Evolutionary conservation across 2,797 vertebrate genomes (phyloP), one percentile per base, ranked within the genome.

Genomic region (Rhadinocentrus ornatus): DNA sequence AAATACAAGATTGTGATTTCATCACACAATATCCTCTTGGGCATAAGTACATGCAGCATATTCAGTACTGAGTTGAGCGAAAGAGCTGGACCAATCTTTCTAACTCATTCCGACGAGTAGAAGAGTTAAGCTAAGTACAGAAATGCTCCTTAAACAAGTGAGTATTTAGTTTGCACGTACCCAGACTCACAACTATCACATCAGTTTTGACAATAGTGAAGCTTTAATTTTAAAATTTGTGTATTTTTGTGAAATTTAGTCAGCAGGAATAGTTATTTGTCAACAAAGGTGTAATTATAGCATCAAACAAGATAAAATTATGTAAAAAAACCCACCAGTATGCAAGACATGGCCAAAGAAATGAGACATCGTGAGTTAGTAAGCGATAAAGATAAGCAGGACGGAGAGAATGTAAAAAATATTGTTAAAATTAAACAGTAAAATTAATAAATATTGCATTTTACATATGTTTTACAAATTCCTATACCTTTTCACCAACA

Each of bases 261-360:
- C 12, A 55, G 60, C 62, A 48, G 52, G 62, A 83, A 80, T 80
- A 61, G 74, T 75, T 80, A 80, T 65, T 72, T 82, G 71, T 77
- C 75, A 77, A 68, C 62, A 67, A 62, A 74, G 59, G 69, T 80
- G 48, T 83, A 74, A 87, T 88, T 73, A 86, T 65, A 53, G 35
- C 41, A 77, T 48, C 41, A 81, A 87, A 81, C 29, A 70, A 72
- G 63, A 56, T 74, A 66, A 62, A 79, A 71, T 77, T 78, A 82
- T 71, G 75, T 18, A 27, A 8, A 10, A 56, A 44, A 69, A 76
- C 27, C 34, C 44, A 75, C 79, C 53, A 61, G 26, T 60, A 81
- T 73, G 71, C 60, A 67, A 27, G 15, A 57, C 48, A 66, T 11
- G 1, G 12, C 18, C 48, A 69, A 75, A 55, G 53, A 24, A 52